These are phyloP conservation scores for Papilio dardanus DNA, from an alignment of 1,140 invertebrate genomes.

Conservation along the genomic window DNA sequence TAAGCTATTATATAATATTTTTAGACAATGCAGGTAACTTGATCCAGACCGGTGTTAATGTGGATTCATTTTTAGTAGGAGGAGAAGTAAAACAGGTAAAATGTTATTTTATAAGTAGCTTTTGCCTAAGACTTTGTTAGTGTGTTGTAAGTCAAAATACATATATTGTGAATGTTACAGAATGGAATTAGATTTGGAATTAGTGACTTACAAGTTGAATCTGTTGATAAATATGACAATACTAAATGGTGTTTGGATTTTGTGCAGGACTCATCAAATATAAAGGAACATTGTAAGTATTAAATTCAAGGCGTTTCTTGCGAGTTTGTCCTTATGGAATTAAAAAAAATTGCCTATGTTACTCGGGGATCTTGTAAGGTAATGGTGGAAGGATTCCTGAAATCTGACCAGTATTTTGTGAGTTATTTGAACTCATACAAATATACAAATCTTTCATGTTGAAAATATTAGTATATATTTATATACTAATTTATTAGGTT, in stretches of 20 bases:
- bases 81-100: constrained; percentile 49
- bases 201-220: constrained; percentile 13
- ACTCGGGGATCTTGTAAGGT: no score
- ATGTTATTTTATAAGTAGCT: constrained; percentile 20
- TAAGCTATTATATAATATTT: constrained; percentile 20
- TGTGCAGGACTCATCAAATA: constrained; percentile 43
- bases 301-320: no score
- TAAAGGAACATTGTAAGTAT: constrained; percentile 53
- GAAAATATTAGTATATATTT: no score
- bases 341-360: neutral
- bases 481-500: no score
- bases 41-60: constrained; percentile 48
- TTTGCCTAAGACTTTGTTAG: no score
- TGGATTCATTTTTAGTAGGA: constrained; percentile 59
- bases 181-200: constrained; percentile 16
- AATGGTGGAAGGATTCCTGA: no score
- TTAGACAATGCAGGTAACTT: constrained; percentile 47
- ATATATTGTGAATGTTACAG: neutral
- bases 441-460: no score
- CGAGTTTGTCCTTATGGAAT: neutral
- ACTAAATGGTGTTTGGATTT: constrained; percentile 46
- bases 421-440: no score
- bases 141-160: no score
- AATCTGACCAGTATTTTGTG: no score
- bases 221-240: constrained; percentile 31